Conservation (phyloP, 2,888 invertebrate genomes). For the Automeris io region DNA sequence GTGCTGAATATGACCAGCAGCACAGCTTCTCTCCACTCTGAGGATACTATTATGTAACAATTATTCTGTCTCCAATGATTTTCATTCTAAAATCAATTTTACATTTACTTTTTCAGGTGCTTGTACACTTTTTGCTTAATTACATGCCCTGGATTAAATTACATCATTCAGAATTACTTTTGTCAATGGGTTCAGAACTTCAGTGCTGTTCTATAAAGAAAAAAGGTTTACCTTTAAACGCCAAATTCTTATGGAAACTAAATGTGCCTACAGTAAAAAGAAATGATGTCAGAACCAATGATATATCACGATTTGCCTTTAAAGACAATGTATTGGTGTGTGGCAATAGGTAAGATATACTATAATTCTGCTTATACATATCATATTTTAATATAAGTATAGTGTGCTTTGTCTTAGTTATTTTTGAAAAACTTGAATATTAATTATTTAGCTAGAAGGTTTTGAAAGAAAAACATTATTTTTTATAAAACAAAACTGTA, state of each 20-base stretch:
- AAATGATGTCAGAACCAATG: slow-evolving; percentile 59
- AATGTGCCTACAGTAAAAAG: slow-evolving; percentile 46
- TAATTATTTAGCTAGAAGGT: no score
- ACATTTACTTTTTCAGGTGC: slow-evolving; percentile 41
- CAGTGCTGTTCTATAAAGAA: slow-evolving; percentile 38
- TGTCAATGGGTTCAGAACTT: slow-evolving; percentile 49
- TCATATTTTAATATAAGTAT: no score
- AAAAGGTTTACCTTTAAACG: slow-evolving; percentile 34
- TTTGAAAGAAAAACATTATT: no score
- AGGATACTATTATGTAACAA: no score
- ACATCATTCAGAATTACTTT: slow-evolving; percentile 34
- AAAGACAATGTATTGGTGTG: slow-evolving; percentile 46
- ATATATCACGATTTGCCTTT: slow-evolving; percentile 60
- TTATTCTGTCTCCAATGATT: no score
- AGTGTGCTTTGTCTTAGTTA: no score
- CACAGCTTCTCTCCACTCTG: no score
- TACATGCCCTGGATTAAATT: slow-evolving; percentile 64
- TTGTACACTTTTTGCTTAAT: slow-evolving; percentile 41
- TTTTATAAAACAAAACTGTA: no score
- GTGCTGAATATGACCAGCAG: no score
- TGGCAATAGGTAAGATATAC: slow-evolving; percentile 55
- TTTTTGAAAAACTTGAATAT: no score
- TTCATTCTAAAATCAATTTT: no score
- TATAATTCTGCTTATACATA: not conserved
- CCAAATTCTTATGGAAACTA: slow-evolving; percentile 36